These are phyloP conservation scores for Sitta europaea DNA, from an alignment of 2,113 vertebrate genomes.

Conservation along the genomic window DNA sequence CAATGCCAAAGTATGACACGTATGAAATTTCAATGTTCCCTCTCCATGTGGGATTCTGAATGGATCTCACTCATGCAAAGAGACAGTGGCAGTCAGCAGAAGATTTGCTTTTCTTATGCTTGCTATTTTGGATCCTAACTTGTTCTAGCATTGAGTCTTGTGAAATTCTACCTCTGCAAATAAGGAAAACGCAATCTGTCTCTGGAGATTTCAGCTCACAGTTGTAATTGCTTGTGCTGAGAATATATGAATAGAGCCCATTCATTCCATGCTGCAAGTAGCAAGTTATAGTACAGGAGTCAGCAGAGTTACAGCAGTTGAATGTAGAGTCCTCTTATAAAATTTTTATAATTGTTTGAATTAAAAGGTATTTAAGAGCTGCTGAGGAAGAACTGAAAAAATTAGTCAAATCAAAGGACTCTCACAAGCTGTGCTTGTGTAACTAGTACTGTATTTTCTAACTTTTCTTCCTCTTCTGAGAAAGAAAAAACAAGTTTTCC, in stretches of 20 bases:
- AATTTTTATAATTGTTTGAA: background rate
- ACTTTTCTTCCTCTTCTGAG: background rate
- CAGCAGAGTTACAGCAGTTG: background rate
- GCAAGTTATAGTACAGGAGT: background rate
- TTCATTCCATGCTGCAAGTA: background rate
- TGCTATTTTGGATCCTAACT: background rate
- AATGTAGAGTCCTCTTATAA: background rate
- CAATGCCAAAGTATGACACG: background rate
- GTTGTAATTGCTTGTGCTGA: background rate
- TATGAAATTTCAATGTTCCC: background rate
- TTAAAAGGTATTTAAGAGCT: background rate
- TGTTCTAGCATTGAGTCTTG: background rate
- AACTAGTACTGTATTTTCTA: background rate
- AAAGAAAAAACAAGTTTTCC: background rate
- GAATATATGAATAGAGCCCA: background rate
- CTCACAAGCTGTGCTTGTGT: background rate
- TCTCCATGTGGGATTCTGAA: background rate
- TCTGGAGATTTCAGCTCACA: background rate
- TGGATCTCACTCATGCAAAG: background rate
- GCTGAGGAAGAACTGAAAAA: background rate
- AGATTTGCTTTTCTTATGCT: background rate
- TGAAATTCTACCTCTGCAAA: slow-evolving; percentile 37
- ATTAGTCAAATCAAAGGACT: background rate
- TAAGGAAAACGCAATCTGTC: background rate
- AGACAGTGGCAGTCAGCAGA: background rate